These are phyloP conservation scores for Agonopterix alstromeriana DNA, from an alignment of 2,888 invertebrate species.

Conservation along the genomic window DNA sequence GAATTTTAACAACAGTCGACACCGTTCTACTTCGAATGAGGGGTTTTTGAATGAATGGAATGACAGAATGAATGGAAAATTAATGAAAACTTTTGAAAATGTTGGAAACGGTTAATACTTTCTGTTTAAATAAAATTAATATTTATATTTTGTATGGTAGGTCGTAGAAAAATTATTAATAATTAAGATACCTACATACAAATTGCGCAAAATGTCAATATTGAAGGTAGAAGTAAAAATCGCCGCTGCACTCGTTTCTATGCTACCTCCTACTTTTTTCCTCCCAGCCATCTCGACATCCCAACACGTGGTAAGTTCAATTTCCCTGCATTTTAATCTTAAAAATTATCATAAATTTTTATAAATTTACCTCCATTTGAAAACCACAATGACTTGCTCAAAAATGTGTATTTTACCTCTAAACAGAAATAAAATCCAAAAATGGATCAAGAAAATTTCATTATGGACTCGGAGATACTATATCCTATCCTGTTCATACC, in stretches of 20 bases:
- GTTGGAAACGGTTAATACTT: not conserved
- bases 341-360: conserved; percentile 24
- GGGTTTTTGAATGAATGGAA: no score
- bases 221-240: conserved; percentile 31
- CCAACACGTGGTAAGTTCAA: conserved; percentile 50
- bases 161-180: no score
- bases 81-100: conserved; percentile 1
- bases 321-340: conserved; percentile 20
- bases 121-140: conserved; percentile 5
- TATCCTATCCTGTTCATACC: conserved; percentile 54
- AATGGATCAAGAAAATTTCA: conserved; percentile 36
- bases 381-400: not conserved
- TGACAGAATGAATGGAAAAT: no score
- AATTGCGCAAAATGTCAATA: not conserved
- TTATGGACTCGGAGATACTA: conserved; percentile 24
- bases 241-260: conserved; percentile 13
- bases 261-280: conserved; percentile 32
- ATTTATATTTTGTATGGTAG: not conserved
- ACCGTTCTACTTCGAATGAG: no score
- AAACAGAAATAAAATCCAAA: conserved; percentile 14
- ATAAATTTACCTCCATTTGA: conserved; percentile 39
- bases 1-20: no score
- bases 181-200: not conserved
- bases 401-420: no score
- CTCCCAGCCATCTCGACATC: conserved; percentile 22